Base-by-base conservation (phyloP, 2,113 vertebrate species). In the Anguilla japonica region DNA sequence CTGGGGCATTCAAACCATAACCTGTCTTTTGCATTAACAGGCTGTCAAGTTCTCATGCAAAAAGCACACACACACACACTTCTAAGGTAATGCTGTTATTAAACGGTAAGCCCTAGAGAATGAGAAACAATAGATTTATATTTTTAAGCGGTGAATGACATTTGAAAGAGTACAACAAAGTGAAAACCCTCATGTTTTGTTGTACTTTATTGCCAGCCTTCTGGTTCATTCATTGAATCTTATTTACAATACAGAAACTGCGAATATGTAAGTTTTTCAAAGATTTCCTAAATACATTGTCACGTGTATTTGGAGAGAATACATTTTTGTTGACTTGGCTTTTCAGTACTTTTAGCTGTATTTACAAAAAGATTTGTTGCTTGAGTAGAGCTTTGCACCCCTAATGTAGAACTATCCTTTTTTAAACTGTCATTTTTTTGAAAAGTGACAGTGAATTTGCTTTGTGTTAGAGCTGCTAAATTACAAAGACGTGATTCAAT, bases 351-450 rank as follows among this genome's bases (percentile, higher is more conserved):
- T 50, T 85, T 78, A 40, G 22, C 75, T 50, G 67, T 78, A 78
- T 78, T 79, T 78, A 20, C 78, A 53, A 53, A 85, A 78, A 41
- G 20, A 50, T 85, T 67, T 60, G 41, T 53, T 41, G 63, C 78
- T 67, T 78, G 84, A 78, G n/a, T 39, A 18, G 7, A 78, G 43
- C 26, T 50, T 26, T 50, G 41, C 22, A 85, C n/a, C 46, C 22
- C 75, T 26, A 53, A n/a, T 40, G 41, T 46, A 22, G 67, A 41
- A 43, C 84, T 50, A 34, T 46, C 34, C 50, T 46, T 20, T 34
- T 20, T 46, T 46, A 46, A 6, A 46, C 75, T 40, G 40, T 16
- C 71, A 34, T 16, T 80, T 41, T 53, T 50, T 6, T 79, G 71
- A 40, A 53, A 85, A 81, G 8, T 5, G 14, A 29, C 41, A 41